Evolutionary conservation across 2,113 vertebrate genomes (phyloP).

Genomic region (Aspiorhynchus laticeps): DNA sequence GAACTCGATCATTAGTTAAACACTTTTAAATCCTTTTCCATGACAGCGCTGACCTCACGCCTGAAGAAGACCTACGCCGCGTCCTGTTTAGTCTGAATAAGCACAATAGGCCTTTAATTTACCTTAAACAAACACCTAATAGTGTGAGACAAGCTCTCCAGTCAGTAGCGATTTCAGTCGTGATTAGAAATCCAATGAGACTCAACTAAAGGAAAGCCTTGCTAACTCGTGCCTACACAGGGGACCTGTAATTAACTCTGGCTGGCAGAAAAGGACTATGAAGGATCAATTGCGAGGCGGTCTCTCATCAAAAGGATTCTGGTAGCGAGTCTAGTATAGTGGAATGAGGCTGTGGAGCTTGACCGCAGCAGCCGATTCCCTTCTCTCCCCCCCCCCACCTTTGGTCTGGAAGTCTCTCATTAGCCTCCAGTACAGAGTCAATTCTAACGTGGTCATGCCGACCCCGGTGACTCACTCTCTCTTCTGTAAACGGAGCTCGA

Average conservation of each 20-base stretch:
- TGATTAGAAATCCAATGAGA: constrained; percentile 54
- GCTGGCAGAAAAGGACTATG: constrained; percentile 22
- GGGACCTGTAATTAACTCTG: constrained; percentile 57
- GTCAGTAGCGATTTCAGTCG: constrained; percentile 29
- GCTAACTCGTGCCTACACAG: constrained; percentile 26
- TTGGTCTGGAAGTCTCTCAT: constrained; percentile 43
- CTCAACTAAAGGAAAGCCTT: constrained; percentile 42
- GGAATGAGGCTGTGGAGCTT: background rate
- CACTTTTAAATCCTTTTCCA: constrained; percentile 9
- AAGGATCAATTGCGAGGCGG: constrained; percentile 43
- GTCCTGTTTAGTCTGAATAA: constrained; percentile 24
- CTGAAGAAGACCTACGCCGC: background rate
- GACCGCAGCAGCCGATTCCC: constrained; percentile 1
- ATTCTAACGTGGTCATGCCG: constrained; percentile 22
- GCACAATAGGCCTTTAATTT: constrained; percentile 43
- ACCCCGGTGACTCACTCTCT: constrained; percentile 15
- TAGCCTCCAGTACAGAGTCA: constrained; percentile 12
- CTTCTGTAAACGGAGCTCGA: constrained; percentile 6
- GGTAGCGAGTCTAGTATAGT: background rate
- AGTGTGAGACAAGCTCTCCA: constrained; percentile 33
- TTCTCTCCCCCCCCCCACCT: background rate
- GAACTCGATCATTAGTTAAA: constrained; percentile 22
- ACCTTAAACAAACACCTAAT: constrained; percentile 40
- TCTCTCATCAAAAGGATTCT: constrained; percentile 31
- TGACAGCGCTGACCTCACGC: constrained; percentile 20